Conservation (phyloP, 2,888 invertebrate species). For the Rhagophthalmus giganteus region DNA sequence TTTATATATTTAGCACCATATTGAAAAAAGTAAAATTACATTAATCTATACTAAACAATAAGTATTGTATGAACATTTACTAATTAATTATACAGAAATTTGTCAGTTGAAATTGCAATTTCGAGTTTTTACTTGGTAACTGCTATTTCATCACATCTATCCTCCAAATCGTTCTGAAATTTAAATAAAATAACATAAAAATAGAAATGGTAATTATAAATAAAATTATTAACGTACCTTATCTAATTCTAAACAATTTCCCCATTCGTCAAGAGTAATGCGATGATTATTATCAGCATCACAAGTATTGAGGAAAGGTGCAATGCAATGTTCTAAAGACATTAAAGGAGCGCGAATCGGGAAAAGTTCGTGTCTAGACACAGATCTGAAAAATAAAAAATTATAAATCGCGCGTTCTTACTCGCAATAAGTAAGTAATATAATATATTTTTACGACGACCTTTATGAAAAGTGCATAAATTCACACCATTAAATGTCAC, state of each 20-base stretch:
- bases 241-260: conserved; percentile 80
- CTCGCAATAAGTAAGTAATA: no score
- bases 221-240: conserved; percentile 61
- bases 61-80: background rate
- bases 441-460: no score
- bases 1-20: background rate
- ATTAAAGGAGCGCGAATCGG: conserved; percentile 93
- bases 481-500: no score
- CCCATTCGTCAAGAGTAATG: conserved; percentile 93
- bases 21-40: no score
- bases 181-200: conserved; percentile 33
- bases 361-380: conserved; percentile 93
- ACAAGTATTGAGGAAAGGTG: conserved; percentile 91
- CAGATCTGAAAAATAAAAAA: conserved; percentile 58
- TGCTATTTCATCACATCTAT: conserved; percentile 79
- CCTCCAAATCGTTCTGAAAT: conserved; percentile 74
- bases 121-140: no score
- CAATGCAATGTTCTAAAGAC: conserved; percentile 96
- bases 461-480: no score
- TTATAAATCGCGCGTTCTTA: no score
- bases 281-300: conserved; percentile 87
- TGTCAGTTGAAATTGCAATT: conserved; percentile 46
- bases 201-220: conserved; percentile 10
- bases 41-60: background rate
- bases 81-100: background rate